Evolutionary conservation across 2,888 invertebrate species (phyloP).

Genomic region (Listrodromus nycthemerus): DNA sequence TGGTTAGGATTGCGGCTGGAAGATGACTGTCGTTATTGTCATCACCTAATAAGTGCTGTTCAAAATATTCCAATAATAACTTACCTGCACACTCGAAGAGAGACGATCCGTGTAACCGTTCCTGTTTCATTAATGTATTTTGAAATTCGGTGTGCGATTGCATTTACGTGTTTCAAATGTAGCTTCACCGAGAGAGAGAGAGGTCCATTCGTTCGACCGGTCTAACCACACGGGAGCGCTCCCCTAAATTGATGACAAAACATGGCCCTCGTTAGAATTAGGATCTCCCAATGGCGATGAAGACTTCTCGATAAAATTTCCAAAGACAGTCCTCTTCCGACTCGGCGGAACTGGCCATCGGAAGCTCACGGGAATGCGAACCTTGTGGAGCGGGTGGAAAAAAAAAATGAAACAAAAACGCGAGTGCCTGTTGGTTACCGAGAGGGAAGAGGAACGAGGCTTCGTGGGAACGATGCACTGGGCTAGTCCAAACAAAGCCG

Average conservation of each 20-base stretch:
- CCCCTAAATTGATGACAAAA: background rate
- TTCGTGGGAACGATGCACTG: slow-evolving; percentile 77
- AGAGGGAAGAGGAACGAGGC: slow-evolving; percentile 54
- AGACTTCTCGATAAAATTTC: slow-evolving; percentile 11
- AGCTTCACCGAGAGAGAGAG: background rate
- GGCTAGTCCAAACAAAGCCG: slow-evolving; percentile 80
- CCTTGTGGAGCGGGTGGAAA: slow-evolving; percentile 1
- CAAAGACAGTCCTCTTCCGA: slow-evolving; percentile 8
- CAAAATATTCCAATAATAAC: too few relatives aligned
- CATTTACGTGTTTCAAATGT: background rate
- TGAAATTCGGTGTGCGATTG: background rate
- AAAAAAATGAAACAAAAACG: slow-evolving; percentile 33
- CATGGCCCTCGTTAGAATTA: background rate
- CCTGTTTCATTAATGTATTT: background rate
- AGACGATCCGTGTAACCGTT: too few relatives aligned
- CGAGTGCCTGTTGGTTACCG: slow-evolving; percentile 6
- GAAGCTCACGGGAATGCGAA: slow-evolving; percentile 39
- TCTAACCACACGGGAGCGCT: background rate
- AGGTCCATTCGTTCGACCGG: background rate
- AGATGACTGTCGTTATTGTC: background rate
- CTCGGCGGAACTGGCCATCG: slow-evolving; percentile 25
- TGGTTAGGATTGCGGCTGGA: background rate
- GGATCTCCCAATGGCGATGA: background rate
- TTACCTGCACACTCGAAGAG: background rate
- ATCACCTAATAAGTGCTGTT: background rate